Conservation (phyloP, 2,797 vertebrate genomes). For the Mycteria americana region DNA sequence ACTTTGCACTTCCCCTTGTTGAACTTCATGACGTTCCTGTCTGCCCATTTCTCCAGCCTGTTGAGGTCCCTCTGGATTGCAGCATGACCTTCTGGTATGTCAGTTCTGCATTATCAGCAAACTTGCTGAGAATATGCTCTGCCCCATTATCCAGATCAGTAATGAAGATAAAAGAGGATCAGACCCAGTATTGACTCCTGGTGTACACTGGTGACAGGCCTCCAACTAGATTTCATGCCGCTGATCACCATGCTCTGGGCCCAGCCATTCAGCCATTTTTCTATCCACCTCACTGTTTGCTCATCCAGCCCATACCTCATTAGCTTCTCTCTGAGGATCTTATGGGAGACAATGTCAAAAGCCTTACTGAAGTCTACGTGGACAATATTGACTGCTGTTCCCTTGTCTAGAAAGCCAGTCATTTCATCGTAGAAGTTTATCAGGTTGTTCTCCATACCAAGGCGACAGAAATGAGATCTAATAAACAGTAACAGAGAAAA, state of each 20-base stretch:
- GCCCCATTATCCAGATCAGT: not conserved
- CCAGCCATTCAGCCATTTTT: not conserved
- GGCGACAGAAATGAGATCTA: not conserved
- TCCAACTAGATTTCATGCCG: accelerated
- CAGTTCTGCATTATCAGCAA: accelerated
- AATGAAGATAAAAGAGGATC: not conserved
- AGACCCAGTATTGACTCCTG: not conserved
- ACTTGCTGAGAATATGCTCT: not conserved
- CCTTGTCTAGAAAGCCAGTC: not conserved
- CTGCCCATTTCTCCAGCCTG: not conserved
- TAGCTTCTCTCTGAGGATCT: not conserved
- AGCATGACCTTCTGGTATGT: not conserved
- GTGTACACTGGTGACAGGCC: too few species aligned
- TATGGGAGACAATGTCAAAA: not conserved
- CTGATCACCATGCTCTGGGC: not conserved
- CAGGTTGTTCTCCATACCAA: not conserved
- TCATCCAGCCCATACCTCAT: not conserved
- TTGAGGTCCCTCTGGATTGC: not conserved
- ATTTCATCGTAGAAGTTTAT: not conserved
- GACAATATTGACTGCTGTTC: not conserved
- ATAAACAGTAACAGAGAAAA: not conserved
- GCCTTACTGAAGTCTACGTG: not conserved
- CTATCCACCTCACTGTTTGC: not conserved
- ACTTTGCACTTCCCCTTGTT: not conserved
- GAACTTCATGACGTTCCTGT: not conserved